Conservation (phyloP, 2,797 vertebrate species). For the Channa striata region DNA sequence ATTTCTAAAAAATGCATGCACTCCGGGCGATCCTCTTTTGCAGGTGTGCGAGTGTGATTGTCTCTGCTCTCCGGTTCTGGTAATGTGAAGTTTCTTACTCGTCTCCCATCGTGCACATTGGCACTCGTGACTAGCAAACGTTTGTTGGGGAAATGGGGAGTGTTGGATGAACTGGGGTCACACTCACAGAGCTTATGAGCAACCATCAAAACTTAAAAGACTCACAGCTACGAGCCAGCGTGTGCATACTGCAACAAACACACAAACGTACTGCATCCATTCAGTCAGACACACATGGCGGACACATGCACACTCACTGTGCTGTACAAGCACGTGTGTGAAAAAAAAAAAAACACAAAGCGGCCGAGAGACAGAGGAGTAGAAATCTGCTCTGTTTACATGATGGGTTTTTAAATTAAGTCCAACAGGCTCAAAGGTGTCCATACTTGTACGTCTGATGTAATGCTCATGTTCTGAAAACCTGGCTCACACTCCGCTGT, state of each 20-base stretch:
- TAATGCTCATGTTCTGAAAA: slow-evolving; percentile 40
- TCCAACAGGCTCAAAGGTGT: slow-evolving; percentile 55
- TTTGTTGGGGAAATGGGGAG: neutral
- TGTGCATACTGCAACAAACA: slow-evolving; percentile 27
- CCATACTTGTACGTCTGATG: slow-evolving; percentile 27
- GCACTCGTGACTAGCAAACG: neutral
- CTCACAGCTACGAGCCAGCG: slow-evolving; percentile 13
- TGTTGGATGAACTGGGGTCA: too few species aligned
- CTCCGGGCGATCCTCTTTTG: neutral
- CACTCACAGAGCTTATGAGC: neutral
- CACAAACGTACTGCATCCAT: slow-evolving; percentile 42
- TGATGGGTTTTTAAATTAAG: slow-evolving; percentile 49
- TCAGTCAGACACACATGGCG: slow-evolving; percentile 61
- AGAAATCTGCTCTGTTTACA: slow-evolving; percentile 48
- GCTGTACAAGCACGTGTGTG: slow-evolving; percentile 18
- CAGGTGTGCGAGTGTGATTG: neutral
- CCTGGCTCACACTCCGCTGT: slow-evolving; percentile 26
- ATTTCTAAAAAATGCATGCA: neutral
- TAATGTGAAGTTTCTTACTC: neutral
- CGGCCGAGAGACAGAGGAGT: slow-evolving; percentile 25
- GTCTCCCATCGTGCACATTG: neutral
- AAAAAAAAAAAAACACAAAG: slow-evolving; percentile 15
- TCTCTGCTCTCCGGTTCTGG: neutral
- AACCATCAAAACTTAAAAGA: neutral
- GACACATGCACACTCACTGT: slow-evolving; percentile 47